A percentile compares a stretch with the other conserved stretches of the same genome.
Conservation (phyloP, 2,888 invertebrate species). For the Disparrhopalites patrizii region DNA sequence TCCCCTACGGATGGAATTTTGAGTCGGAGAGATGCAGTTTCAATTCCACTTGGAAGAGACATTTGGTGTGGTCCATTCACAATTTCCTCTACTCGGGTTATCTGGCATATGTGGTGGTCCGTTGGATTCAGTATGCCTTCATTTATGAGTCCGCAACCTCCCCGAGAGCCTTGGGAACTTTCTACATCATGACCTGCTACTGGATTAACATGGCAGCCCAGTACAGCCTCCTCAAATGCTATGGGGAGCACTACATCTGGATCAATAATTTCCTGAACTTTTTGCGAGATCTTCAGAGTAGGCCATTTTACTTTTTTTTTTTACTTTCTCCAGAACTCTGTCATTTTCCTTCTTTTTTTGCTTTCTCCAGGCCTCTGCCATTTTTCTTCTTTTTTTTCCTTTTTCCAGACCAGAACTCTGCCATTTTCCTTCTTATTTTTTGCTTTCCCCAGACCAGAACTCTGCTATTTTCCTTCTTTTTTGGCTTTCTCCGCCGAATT, state of each 20-base stretch:
- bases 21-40: not conserved
- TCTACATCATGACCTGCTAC: conserved; percentile 1
- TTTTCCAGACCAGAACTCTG: too few species aligned
- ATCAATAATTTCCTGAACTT: not conserved
- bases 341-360: too few species aligned
- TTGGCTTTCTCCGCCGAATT: too few species aligned
- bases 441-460: too few species aligned
- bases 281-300: not conserved
- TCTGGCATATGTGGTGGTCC: not conserved
- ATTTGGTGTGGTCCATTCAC: not conserved
- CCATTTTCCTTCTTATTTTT: too few species aligned
- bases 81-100: not conserved
- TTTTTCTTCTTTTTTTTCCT: too few species aligned
- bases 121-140: not conserved
- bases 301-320: too few species aligned
- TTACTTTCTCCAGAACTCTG: too few species aligned
- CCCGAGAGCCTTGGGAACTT: not conserved
- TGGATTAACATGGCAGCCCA: not conserved
- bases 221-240: not conserved
- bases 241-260: conserved; percentile 1
- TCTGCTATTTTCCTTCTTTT: too few species aligned
- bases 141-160: not conserved
- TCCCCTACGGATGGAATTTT: not conserved
- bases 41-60: not conserved
- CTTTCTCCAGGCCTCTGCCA: too few species aligned